Evolutionary conservation across 2,113 vertebrate species (phyloP), one percentile per base, ranked within the genome.

Genomic region (Oreochromis niloticus): DNA sequence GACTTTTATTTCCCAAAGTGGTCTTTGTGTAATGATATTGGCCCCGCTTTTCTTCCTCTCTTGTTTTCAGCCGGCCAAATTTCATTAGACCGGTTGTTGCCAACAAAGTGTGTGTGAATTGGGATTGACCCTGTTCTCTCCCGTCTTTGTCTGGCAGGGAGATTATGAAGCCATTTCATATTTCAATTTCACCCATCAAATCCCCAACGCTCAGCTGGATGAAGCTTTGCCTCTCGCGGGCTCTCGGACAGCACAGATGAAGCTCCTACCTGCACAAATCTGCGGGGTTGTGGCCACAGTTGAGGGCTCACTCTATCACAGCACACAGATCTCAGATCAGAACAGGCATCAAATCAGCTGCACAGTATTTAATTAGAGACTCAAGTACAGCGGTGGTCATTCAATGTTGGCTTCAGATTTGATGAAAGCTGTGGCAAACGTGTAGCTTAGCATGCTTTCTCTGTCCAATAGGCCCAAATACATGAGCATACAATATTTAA

Each of bases 131-230:
- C 75, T 3, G 7, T 50, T 59, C 57, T 68, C 85, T 80, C 73
- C 32, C 5, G 30, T 85, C 87, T 93, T 84, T 93, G 92, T 93
- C 91, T 89, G 87, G 87, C 81, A 46, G 30, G 68, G 83, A 90
- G 91, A 95, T 95, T 95, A 95, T 86, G 84, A 90, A 82, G 85
- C 87, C 89, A 93, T 94, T 93, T 94, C 88, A 90, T 83, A 91
- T 94, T 92, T 94, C 88, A 92, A 83, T 90, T 93, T 92, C 79
- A 87, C 88, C 86, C 89, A 39, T 88, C 56, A 92, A 94, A 95
- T 92, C 93, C 93, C 84, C 80, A 63, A 27, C 89, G 84, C 46
- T 90, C 89, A 83, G 87, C 36, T 85, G 78, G 89, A 93, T 73
- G 80, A 90, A 85, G 85, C 82, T 43, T 22, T 50, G 41, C 14